These are phyloP conservation scores for Brachionus calyciflorus DNA, from an alignment of 1,140 invertebrate species.

Conservation along the genomic window DNA sequence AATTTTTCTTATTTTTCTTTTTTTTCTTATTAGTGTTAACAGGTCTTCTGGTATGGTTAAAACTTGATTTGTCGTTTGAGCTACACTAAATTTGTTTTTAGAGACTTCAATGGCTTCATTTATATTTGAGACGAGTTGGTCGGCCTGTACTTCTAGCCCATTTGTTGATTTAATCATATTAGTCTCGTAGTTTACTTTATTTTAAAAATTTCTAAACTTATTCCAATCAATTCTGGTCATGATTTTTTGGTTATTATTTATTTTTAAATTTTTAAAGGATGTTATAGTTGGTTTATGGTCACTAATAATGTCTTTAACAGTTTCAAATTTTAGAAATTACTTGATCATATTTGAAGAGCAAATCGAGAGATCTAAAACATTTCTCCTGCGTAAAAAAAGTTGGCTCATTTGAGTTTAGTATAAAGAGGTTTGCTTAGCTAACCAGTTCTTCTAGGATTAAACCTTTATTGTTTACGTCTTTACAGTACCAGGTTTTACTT, in stretches of 20 bases:
- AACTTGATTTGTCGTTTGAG: neutral
- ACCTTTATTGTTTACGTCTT: conserved; percentile 2
- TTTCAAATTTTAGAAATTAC: neutral
- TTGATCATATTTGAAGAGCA: neutral
- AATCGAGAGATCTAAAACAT: neutral
- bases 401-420: neutral
- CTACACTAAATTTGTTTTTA: neutral
- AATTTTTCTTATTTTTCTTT: conserved; percentile 1
- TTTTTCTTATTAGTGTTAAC: neutral
- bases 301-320: too few species aligned
- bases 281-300: too few species aligned
- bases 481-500: neutral
- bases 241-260: too few species aligned
- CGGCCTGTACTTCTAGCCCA: neutral
- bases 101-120: neutral
- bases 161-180: neutral
- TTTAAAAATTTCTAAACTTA: too few species aligned
- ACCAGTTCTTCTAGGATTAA: neutral
- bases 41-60: neutral
- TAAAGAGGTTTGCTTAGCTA: neutral
- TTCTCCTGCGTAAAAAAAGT: neutral
- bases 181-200: too few species aligned
- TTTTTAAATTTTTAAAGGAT: too few species aligned
- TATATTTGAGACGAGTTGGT: neutral
- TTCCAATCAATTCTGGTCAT: too few species aligned